Conservation (phyloP, 2,113 vertebrate genomes). For the Columbina picui region DNA sequence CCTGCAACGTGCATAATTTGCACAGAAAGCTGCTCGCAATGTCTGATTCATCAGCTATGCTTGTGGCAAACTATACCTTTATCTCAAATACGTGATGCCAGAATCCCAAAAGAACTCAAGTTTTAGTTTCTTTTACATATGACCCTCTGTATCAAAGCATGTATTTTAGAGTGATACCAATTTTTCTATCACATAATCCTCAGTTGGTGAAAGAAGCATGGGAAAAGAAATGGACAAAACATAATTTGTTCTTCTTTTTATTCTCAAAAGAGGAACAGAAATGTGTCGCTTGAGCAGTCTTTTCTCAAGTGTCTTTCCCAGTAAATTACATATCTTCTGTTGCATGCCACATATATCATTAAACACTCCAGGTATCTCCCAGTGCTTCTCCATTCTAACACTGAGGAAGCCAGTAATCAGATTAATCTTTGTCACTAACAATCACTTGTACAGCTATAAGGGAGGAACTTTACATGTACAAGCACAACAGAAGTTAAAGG, state of each 20-base stretch:
- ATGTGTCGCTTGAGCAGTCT: not conserved
- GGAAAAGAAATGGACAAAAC: not conserved
- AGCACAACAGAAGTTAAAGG: not conserved
- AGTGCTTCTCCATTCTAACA: not conserved
- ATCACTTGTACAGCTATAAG: not conserved
- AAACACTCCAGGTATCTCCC: not conserved
- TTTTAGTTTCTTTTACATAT: not conserved
- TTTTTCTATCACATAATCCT: not conserved
- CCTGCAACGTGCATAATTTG: not conserved
- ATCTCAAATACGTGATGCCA: not conserved
- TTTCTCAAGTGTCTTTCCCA: not conserved
- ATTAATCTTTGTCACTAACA: conserved; percentile 39
- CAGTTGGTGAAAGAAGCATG: not conserved
- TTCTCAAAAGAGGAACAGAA: not conserved
- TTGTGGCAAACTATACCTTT: not conserved
- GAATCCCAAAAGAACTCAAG: not conserved
- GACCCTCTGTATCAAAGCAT: not conserved
- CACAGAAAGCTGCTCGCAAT: not conserved
- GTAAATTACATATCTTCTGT: conserved; percentile 19
- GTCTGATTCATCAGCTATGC: not conserved
- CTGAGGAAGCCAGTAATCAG: not conserved
- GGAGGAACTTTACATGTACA: not conserved
- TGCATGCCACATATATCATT: not conserved
- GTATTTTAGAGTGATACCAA: not conserved
- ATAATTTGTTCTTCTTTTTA: not conserved